Evolutionary conservation across 2,113 vertebrate genomes (phyloP).

Genomic region (Esox niger): DNA sequence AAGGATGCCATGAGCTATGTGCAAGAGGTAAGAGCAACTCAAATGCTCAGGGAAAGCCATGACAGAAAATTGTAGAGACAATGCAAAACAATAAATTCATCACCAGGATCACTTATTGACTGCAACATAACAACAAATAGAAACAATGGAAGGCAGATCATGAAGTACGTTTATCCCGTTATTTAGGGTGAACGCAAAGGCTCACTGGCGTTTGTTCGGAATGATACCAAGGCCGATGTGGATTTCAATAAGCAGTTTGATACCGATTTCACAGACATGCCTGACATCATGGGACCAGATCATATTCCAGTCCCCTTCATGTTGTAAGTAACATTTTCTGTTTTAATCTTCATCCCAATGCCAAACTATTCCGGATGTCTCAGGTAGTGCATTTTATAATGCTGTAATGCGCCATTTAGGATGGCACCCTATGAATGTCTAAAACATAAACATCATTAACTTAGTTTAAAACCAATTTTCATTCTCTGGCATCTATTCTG

Average conservation of each 20-base stretch:
- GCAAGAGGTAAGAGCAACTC: constrained; percentile 74
- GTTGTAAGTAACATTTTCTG: constrained; percentile 45
- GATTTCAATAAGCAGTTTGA: constrained; percentile 85
- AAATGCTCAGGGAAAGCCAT: background rate
- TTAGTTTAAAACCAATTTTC: background rate
- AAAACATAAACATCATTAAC: no score
- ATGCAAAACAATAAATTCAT: no score
- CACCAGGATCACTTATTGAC: no score
- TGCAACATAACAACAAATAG: no score
- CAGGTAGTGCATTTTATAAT: no score
- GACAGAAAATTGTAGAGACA: no score
- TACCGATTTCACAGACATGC: constrained; percentile 73
- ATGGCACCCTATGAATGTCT: no score
- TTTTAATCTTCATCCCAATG: background rate
- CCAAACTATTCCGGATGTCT: no score
- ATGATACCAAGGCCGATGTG: constrained; percentile 75
- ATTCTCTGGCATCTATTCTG: background rate
- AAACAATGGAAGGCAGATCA: no score
- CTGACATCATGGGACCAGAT: constrained; percentile 24
- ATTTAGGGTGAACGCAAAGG: constrained; percentile 87
- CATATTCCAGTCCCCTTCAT: background rate
- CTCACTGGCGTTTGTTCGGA: constrained; percentile 89
- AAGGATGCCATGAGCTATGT: constrained; percentile 94
- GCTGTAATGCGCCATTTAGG: no score
- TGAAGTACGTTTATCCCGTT: background rate